Conservation (phyloP, 2,888 invertebrate genomes). For the Platycheirus rosarum region DNA sequence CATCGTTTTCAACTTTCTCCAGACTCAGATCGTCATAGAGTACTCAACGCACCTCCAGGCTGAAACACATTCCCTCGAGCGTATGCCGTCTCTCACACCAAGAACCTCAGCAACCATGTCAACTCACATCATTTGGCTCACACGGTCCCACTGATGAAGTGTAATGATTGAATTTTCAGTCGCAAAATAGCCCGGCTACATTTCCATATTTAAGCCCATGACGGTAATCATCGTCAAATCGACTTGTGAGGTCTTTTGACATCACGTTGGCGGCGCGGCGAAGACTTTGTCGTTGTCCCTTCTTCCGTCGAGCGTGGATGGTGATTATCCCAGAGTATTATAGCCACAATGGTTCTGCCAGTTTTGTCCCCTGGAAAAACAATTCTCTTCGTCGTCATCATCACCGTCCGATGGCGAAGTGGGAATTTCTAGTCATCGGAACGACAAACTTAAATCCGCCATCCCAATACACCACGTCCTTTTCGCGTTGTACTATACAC, state of each 20-base stretch:
- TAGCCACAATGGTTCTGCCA: slow-evolving; percentile 46
- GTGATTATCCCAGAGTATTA: slow-evolving; percentile 73
- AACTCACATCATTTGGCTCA: slow-evolving; percentile 63
- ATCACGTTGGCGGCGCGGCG: slow-evolving; percentile 29
- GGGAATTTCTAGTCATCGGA: slow-evolving; percentile 66
- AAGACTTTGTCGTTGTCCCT: slow-evolving; percentile 6
- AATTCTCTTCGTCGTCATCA: slow-evolving; percentile 29
- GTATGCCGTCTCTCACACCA: slow-evolving; percentile 38
- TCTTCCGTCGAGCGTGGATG: slow-evolving; percentile 33
- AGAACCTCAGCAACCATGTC: slow-evolving; percentile 4
- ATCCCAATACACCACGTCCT: slow-evolving; percentile 23
- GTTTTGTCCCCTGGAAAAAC: slow-evolving; percentile 47
- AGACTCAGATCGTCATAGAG: background rate
- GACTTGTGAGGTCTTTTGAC: slow-evolving; percentile 67
- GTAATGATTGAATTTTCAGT: slow-evolving; percentile 74
- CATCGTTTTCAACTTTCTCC: slow-evolving; percentile 52
- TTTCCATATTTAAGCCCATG: slow-evolving; percentile 71
- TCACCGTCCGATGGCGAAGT: slow-evolving; percentile 29
- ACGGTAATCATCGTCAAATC: slow-evolving; percentile 70
- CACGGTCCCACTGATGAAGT: slow-evolving; percentile 69
- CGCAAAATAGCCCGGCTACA: slow-evolving; percentile 72
- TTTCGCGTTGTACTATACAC: background rate
- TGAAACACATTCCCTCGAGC: slow-evolving; percentile 7
- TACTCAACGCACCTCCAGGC: slow-evolving; percentile 20
- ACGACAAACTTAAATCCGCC: slow-evolving; percentile 63